Percentiles rank a stretch among this genome's conserved stretches.
These are phyloP conservation scores for Uloborus diversus DNA, from an alignment of 1,140 invertebrate species.

Conservation along the genomic window DNA sequence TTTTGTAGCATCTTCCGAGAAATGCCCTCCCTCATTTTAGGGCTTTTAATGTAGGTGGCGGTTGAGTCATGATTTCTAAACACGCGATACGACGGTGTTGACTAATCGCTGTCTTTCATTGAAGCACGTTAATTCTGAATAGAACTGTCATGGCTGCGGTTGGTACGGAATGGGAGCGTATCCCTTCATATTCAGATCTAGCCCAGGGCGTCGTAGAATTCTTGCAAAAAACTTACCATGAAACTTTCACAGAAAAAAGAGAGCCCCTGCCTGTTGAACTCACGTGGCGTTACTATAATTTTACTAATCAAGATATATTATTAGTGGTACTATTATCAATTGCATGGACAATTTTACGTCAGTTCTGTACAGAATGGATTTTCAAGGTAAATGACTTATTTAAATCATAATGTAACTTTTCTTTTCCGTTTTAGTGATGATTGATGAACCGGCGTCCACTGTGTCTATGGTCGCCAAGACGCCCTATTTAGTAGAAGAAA, in stretches of 20 bases:
- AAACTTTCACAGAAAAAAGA: neutral
- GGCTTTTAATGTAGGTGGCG: constrained; percentile 21
- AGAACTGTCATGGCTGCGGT: constrained; percentile 44
- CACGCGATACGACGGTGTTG: constrained; percentile 40
- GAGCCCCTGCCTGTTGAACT: neutral
- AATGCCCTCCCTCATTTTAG: no score
- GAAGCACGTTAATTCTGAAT: constrained; percentile 15
- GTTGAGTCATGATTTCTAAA: constrained; percentile 37
- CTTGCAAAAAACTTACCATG: constrained; percentile 4
- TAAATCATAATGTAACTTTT: no score
- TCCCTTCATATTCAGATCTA: constrained; percentile 32
- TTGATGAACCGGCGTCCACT: no score
- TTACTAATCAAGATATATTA: constrained; percentile 10
- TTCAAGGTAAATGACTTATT: constrained; percentile 44
- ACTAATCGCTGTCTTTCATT: constrained; percentile 8
- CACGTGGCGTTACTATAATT: constrained; percentile 39
- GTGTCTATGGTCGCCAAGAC: no score
- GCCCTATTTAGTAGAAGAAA: no score
- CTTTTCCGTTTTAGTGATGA: no score
- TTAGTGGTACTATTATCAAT: constrained; percentile 35
- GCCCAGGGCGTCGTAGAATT: constrained; percentile 12
- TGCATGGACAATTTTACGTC: constrained; percentile 34
- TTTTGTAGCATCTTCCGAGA: no score
- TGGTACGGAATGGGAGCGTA: constrained; percentile 27
- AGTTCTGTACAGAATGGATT: constrained; percentile 33